Evolutionary conservation across 2,888 invertebrate species (phyloP).

Genomic region (Rhodophaea formosa): DNA sequence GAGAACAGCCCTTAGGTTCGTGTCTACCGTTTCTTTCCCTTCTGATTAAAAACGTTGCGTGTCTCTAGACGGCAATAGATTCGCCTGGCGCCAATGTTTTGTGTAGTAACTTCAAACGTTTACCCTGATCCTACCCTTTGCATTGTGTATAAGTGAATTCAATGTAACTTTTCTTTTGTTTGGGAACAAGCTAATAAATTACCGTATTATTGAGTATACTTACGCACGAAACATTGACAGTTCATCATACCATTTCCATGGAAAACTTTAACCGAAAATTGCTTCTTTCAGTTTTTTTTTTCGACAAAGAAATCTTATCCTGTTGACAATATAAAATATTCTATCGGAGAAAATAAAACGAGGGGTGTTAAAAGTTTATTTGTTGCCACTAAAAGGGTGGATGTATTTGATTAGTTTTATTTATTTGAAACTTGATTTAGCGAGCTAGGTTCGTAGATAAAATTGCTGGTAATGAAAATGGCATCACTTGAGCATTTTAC

Average conservation of each 20-base stretch:
- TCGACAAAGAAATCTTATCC: too few species aligned
- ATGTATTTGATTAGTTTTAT: too few species aligned
- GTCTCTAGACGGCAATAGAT: constrained; percentile 33
- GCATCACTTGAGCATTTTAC: too few species aligned
- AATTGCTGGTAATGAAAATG: too few species aligned
- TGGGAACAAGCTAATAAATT: background rate
- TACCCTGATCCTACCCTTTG: constrained; percentile 10
- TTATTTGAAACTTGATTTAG: too few species aligned
- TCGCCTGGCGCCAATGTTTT: constrained; percentile 32
- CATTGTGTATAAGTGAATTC: constrained; percentile 10
- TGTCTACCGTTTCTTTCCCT: constrained; percentile 23
- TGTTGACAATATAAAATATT: too few species aligned
- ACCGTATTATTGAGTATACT: background rate
- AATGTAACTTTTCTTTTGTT: background rate
- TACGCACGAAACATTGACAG: background rate
- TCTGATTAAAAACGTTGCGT: constrained; percentile 34
- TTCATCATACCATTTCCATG: background rate
- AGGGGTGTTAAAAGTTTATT: too few species aligned
- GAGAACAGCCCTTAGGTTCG: constrained; percentile 17
- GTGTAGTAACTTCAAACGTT: constrained; percentile 23
- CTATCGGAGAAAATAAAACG: too few species aligned
- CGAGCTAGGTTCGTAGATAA: too few species aligned
- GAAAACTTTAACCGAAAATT: too few species aligned
- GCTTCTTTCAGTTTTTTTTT: too few species aligned
- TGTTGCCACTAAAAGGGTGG: too few species aligned